Conservation (phyloP, 1,140 invertebrate species). For the Drosophila nasuta region DNA sequence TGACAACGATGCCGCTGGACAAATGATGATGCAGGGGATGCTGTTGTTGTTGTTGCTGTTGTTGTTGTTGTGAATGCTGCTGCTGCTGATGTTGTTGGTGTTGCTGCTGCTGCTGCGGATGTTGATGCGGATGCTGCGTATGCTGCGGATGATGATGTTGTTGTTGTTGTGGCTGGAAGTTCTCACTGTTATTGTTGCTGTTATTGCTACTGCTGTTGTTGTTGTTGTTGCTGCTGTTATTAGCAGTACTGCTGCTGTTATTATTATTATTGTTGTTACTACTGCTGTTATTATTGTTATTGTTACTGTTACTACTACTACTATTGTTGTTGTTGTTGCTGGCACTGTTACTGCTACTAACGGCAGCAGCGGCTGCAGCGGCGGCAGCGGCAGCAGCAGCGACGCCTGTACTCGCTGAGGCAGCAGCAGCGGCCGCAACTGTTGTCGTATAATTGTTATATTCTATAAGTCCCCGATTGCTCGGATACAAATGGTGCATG, state of each 20-base stretch:
- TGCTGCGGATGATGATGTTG: slow-evolving; percentile 59
- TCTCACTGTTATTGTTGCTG: slow-evolving; percentile 51
- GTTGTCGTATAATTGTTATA: slow-evolving; percentile 74
- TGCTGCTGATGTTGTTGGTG: slow-evolving; percentile 58
- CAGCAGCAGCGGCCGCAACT: slow-evolving; percentile 68
- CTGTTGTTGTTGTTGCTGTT: slow-evolving; percentile 57
- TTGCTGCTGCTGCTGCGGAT: slow-evolving; percentile 50
- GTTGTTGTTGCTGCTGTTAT: slow-evolving; percentile 56
- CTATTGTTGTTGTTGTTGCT: slow-evolving; percentile 49
- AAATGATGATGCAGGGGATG: slow-evolving; percentile 80
- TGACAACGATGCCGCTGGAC: slow-evolving; percentile 67
- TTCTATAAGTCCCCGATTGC: slow-evolving; percentile 77
- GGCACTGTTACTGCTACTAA: slow-evolving; percentile 7
- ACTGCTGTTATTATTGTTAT: slow-evolving; percentile 47
- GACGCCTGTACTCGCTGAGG: slow-evolving; percentile 44
- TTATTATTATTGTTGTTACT: slow-evolving; percentile 54
- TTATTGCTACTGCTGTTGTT: slow-evolving; percentile 58
- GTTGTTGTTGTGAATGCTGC: slow-evolving; percentile 40
- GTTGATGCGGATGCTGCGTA: slow-evolving; percentile 49
- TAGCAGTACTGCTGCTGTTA: slow-evolving; percentile 43
- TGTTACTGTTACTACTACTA: slow-evolving; percentile 20
- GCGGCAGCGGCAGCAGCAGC: slow-evolving; percentile 53
- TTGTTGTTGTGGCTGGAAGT: slow-evolving; percentile 53
- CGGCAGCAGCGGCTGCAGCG: slow-evolving; percentile 28
- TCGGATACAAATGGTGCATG: slow-evolving; percentile 83